A percentile compares a stretch with the other conserved stretches of the same genome.
Conservation (phyloP, 2,113 vertebrate species). For the Cephalophus harveyi region DNA sequence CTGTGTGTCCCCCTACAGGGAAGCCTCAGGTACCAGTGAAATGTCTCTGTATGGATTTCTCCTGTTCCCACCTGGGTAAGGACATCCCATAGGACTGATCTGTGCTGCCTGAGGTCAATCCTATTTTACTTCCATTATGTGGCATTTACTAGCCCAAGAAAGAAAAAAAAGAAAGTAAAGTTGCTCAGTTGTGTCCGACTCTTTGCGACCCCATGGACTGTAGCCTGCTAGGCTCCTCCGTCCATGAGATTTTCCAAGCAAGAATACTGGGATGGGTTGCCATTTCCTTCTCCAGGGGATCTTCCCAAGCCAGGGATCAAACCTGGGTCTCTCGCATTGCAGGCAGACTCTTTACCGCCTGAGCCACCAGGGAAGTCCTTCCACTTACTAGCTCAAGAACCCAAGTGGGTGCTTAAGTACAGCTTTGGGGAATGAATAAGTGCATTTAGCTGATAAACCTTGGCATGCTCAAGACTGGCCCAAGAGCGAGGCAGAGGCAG, state of each 20-base stretch:
- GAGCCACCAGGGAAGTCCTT: not conserved
- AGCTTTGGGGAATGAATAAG: not conserved
- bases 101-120: not conserved
- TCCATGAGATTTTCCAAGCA: not conserved
- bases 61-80: fast-evolving
- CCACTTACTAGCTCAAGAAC: not conserved
- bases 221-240: not conserved
- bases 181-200: not conserved
- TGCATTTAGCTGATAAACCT: not conserved
- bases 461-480: not conserved
- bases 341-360: not conserved
- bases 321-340: not conserved
- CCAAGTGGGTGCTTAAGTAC: not conserved
- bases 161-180: not conserved
- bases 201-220: not conserved
- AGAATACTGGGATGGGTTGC: not conserved
- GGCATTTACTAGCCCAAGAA: not conserved
- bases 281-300: not conserved
- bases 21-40: fast-evolving
- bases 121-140: not conserved
- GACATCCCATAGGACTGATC: fast-evolving
- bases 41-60: not conserved
- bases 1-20: fast-evolving
- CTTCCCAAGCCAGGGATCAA: not conserved
- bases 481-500: not conserved